Percentiles rank a stretch among this genome's conserved stretches.
Conservation (phyloP, 2,797 vertebrate genomes). For the Parauchenoglanis punctatus region DNA sequence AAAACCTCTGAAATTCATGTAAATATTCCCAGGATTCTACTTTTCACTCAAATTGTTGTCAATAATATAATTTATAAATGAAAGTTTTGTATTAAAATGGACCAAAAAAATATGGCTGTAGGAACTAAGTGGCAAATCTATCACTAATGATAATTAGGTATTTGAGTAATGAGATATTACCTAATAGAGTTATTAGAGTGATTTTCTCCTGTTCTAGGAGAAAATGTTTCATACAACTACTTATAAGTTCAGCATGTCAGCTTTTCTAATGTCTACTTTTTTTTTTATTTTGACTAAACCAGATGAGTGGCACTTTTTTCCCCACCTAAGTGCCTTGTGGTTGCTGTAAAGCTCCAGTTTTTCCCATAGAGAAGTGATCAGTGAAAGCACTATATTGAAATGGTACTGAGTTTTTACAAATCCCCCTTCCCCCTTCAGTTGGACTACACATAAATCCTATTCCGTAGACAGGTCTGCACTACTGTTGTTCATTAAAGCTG, state of each 20-base stretch:
- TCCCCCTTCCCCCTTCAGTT: not conserved
- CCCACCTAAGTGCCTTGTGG: not conserved
- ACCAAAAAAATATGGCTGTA: not conserved
- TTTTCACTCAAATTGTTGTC: no score
- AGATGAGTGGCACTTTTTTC: not conserved
- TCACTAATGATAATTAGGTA: not conserved
- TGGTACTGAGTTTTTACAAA: not conserved
- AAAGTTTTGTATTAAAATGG: not conserved
- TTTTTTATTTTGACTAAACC: not conserved
- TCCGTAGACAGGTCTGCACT: not conserved
- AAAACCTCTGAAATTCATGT: no score
- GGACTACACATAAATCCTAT: not conserved
- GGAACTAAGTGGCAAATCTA: not conserved
- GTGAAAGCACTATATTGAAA: not conserved
- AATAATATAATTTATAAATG: no score
- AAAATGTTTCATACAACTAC: not conserved
- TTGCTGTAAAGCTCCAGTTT: not conserved
- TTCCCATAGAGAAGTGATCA: not conserved
- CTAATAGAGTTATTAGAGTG: not conserved
- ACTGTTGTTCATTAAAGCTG: not conserved
- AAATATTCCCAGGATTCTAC: no score
- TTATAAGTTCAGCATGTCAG: no score
- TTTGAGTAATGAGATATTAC: no score
- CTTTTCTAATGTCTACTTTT: not conserved
- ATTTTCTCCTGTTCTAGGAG: not conserved